A percentile compares a stretch with the other conserved stretches of the same genome.
Conservation (phyloP, 2,888 invertebrate genomes). For the Noctua fimbriata region DNA sequence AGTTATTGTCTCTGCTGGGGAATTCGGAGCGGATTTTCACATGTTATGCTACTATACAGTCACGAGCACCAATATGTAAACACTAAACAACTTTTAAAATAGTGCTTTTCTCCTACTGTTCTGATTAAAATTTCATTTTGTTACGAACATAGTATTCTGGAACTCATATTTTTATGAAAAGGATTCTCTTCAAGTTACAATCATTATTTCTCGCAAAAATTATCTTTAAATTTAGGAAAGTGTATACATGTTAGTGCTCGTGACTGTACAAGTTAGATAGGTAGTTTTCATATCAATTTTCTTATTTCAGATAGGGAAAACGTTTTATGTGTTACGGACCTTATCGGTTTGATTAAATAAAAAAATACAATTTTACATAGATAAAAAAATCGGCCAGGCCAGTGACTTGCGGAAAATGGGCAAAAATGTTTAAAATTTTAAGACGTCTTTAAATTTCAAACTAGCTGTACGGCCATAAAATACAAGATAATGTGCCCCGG, state of each 20-base stretch:
- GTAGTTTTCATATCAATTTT: neutral
- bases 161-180: no score
- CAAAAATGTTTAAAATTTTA: neutral
- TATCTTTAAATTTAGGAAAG: no score
- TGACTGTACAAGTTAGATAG: neutral
- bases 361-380: neutral
- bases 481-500: neutral
- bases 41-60: neutral
- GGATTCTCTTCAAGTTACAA: no score
- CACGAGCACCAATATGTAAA: no score
- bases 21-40: slow-evolving; percentile 1
- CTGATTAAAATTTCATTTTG: no score
- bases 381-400: neutral
- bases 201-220: no score
- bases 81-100: no score
- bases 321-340: neutral
- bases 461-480: neutral
- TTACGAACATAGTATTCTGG: no score
- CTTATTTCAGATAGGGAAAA: neutral
- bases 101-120: no score
- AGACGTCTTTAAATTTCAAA: neutral
- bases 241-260: no score
- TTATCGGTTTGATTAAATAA: neutral
- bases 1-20: slow-evolving; percentile 33
- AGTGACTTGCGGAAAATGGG: neutral